A percentile compares a stretch with the other conserved stretches of the same genome.
Conservation (phyloP, 2,797 vertebrate species). For the Sebastes baramenuke region DNA sequence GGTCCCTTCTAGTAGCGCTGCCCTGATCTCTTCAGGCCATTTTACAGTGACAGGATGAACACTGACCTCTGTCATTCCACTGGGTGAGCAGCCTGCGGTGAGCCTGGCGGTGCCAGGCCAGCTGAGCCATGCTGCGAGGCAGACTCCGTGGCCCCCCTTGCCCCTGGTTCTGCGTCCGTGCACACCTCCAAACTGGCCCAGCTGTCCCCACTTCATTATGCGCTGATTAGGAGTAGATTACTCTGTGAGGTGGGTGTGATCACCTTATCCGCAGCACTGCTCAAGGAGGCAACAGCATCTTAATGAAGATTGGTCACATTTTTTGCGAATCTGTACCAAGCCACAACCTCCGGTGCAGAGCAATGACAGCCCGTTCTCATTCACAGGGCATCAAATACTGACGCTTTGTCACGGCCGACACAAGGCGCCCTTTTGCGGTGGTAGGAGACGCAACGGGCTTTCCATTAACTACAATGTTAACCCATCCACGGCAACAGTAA, state of each 20-base stretch:
- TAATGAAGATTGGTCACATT: conserved; percentile 9
- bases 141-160: conserved; percentile 41
- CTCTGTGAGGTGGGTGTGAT: conserved; percentile 25
- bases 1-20: conserved; percentile 57
- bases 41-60: conserved; percentile 72
- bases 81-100: conserved; percentile 63
- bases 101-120: conserved; percentile 50
- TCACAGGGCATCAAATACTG: no score
- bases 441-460: no score
- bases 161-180: conserved; percentile 33
- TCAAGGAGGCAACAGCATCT: conserved; percentile 16
- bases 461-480: no score
- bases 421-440: no score
- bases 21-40: conserved; percentile 65
- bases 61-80: conserved; percentile 73
- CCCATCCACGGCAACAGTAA: no score
- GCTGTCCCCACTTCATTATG: conserved; percentile 73
- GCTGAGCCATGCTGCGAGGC: conserved; percentile 58
- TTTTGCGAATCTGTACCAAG: conserved; percentile 17
- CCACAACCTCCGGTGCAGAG: no score
- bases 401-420: no score
- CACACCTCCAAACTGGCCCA: conserved; percentile 62
- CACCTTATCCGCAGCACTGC: conserved; percentile 6
- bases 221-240: conserved; percentile 62
- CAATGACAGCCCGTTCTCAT: no score